Percentiles rank a stretch among this genome's conserved stretches.
Evolutionary conservation across 1,140 invertebrate species (phyloP).

Genomic region (Polypedilum pembai): DNA sequence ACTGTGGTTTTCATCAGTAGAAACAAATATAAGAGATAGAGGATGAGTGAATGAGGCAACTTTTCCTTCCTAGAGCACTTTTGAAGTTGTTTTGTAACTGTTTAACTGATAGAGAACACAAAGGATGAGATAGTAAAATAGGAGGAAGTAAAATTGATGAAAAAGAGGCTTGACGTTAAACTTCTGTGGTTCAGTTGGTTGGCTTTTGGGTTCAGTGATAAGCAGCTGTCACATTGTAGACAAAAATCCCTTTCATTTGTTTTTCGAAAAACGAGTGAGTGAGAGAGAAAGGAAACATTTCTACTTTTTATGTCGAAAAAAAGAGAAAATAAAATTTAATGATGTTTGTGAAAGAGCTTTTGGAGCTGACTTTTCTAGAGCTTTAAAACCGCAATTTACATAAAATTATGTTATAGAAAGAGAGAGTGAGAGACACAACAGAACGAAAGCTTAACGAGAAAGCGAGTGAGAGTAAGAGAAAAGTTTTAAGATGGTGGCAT

Average conservation of each 20-base stretch:
- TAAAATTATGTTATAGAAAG: not conserved
- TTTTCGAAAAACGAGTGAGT: too few species aligned
- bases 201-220: not conserved
- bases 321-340: not conserved
- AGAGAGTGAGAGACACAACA: not conserved
- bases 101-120: not conserved
- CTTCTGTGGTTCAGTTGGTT: conserved; percentile 2
- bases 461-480: not conserved
- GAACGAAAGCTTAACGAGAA: not conserved
- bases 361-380: not conserved
- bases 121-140: too few species aligned
- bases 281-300: too few species aligned
- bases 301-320: not conserved
- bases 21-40: not conserved
- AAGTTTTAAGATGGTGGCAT: conserved; percentile 12
- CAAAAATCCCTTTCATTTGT: too few species aligned
- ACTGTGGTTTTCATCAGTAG: not conserved
- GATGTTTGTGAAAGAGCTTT: not conserved
- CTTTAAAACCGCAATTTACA: conserved; percentile 9
- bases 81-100: not conserved
- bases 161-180: conserved; percentile 1
- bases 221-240: not conserved
- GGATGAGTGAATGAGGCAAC: not conserved
- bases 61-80: not conserved
- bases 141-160: not conserved